These are phyloP conservation scores for Thymelicus lineola DNA, from an alignment of 2,888 invertebrate genomes.

Conservation along the genomic window DNA sequence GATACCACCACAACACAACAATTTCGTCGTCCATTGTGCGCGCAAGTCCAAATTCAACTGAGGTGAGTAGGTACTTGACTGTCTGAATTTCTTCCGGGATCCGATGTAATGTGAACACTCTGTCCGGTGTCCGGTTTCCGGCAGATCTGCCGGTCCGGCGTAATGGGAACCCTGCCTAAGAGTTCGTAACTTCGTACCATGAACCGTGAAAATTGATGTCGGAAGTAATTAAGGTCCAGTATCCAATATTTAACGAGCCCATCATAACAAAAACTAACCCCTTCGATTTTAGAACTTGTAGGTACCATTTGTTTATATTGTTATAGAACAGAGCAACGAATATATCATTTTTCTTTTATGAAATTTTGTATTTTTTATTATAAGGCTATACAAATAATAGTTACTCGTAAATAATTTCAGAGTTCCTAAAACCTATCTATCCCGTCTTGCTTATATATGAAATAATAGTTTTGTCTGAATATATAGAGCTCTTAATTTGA, in stretches of 20 bases:
- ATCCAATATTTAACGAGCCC: conserved; percentile 53
- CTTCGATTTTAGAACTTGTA: too few relatives aligned
- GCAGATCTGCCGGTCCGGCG: conserved; percentile 46
- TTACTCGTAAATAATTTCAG: too few relatives aligned
- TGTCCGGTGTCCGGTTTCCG: conserved; percentile 48
- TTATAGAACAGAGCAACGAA: too few relatives aligned
- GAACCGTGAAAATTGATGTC: conserved; percentile 58
- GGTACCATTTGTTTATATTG: too few relatives aligned
- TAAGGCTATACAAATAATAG: too few relatives aligned
- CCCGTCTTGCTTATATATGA: too few relatives aligned
- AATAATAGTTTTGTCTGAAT: too few relatives aligned
- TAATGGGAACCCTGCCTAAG: conserved; percentile 36
- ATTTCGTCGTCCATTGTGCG: conserved; percentile 43
- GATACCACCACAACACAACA: conserved; percentile 44
- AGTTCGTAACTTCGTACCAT: conserved; percentile 7
- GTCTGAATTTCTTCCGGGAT: conserved; percentile 39
- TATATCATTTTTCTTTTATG: too few relatives aligned
- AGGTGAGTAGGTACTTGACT: too few relatives aligned
- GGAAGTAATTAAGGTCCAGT: conserved; percentile 64
- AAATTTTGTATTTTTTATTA: too few relatives aligned
- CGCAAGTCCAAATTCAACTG: conserved; percentile 45
- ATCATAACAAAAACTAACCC: neutral
- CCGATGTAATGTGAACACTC: conserved; percentile 47
- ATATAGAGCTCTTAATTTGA: too few relatives aligned
- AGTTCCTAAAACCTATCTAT: too few relatives aligned